Evolutionary conservation across 1,140 invertebrate species (phyloP).

Genomic region (Chymomyza costata): DNA sequence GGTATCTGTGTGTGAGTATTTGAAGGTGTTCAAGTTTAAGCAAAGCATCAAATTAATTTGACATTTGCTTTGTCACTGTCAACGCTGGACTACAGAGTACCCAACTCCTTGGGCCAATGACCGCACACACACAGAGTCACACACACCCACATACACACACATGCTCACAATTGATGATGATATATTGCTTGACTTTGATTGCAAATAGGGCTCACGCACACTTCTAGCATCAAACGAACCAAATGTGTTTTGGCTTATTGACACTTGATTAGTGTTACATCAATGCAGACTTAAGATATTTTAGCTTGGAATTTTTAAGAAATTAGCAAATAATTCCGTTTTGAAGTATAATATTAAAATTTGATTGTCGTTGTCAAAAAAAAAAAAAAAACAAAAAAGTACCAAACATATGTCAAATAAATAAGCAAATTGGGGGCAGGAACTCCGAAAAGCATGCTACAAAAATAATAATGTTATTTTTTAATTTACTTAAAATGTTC

Average conservation of each 20-base stretch:
- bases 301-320: constrained; percentile 24
- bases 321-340: constrained; percentile 35
- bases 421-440: not conserved
- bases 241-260: constrained; percentile 53
- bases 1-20: constrained; percentile 12
- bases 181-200: constrained; percentile 42
- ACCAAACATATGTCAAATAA: constrained; percentile 1
- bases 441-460: constrained; percentile 3
- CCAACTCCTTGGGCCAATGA: constrained; percentile 22
- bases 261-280: constrained; percentile 25
- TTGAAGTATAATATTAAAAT: constrained; percentile 10
- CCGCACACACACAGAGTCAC: constrained; percentile 23
- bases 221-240: constrained; percentile 28
- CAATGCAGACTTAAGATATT: not conserved
- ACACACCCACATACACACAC: constrained; percentile 4
- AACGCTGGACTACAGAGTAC: constrained; percentile 30
- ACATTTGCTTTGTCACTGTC: constrained; percentile 64
- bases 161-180: constrained; percentile 55
- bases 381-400: constrained; percentile 13
- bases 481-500: constrained; percentile 63
- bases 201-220: constrained; percentile 18
- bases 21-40: constrained; percentile 40
- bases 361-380: constrained; percentile 5
- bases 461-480: constrained; percentile 58
- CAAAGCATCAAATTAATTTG: constrained; percentile 66